A percentile compares a stretch with the other conserved stretches of the same genome.
Conservation (phyloP, 2,797 vertebrate genomes). For the Pseudotriccus pelzelni region DNA sequence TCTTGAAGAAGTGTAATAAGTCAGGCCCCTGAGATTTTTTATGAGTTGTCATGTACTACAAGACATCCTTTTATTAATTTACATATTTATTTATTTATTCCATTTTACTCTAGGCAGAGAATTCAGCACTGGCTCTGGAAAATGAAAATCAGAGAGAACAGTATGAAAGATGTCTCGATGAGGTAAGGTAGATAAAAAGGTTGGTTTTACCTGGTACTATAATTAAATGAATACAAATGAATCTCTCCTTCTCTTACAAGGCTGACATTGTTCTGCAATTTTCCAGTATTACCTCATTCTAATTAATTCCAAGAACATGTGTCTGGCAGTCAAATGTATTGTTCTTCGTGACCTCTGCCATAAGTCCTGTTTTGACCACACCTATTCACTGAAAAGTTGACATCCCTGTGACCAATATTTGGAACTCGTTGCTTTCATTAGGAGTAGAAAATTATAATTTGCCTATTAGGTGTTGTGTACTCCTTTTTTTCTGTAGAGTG, state of each 20-base stretch:
- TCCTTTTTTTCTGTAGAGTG: not conserved
- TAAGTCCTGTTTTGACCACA: not conserved
- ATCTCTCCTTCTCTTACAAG: not conserved
- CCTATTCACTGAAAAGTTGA: not conserved
- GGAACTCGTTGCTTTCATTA: not conserved
- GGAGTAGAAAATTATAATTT: not conserved
- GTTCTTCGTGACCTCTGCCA: not conserved
- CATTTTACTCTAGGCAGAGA: conserved; percentile 81
- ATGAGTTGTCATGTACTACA: conserved; percentile 29
- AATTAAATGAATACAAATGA: conserved; percentile 18
- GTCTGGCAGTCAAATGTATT: not conserved
- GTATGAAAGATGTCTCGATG: conserved; percentile 91
- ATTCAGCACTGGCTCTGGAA: conserved; percentile 85
- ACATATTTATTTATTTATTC: conserved; percentile 45
- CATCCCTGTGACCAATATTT: not conserved
- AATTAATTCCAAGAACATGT: conserved; percentile 21
- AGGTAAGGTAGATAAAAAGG: conserved; percentile 79
- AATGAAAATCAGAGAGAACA: conserved; percentile 91
- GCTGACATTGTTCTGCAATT: conserved; percentile 22
- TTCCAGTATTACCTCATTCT: conserved; percentile 25
- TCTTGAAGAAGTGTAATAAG: conserved; percentile 33
- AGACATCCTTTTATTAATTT: conserved; percentile 56
- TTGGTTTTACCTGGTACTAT: not conserved
- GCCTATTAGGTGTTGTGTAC: not conserved
- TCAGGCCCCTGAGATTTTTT: conserved; percentile 11